Percentiles rank a stretch among this genome's conserved stretches.
phyloP scores from a whole-genome alignment of 2,113 vertebrate species.

The Laticauda colubrina region DNA sequence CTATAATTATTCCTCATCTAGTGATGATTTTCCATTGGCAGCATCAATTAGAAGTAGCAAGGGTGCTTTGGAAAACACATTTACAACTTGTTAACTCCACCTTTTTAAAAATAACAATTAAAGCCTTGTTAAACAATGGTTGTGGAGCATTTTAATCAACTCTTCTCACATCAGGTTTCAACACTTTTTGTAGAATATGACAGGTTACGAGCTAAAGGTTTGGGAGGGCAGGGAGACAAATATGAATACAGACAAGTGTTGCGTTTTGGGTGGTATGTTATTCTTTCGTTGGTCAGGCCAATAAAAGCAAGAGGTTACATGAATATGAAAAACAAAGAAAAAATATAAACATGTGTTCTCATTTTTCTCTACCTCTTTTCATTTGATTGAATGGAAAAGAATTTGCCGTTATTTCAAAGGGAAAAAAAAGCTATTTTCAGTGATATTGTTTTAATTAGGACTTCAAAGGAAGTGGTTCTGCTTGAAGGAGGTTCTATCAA shows the following conservation, averaged over 20 bases:
- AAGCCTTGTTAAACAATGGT: conserved; percentile 33
- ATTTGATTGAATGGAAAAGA: background rate
- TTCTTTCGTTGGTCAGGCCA: background rate
- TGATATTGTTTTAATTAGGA: background rate
- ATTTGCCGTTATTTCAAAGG: background rate
- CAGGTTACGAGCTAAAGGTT: background rate
- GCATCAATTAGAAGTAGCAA: conserved; percentile 34
- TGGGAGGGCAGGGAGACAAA: background rate
- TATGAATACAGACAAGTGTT: fast-evolving
- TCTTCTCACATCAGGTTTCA: background rate
- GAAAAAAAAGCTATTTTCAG: background rate
- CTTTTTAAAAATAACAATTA: conserved; percentile 33
- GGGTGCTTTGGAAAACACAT: conserved; percentile 26
- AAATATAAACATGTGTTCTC: background rate
- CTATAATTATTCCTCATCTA: conserved; percentile 31
- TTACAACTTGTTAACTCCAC: conserved; percentile 34
- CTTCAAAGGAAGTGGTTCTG: background rate
- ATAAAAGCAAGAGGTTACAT: background rate
- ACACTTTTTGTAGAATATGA: background rate
- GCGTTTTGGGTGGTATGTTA: background rate
- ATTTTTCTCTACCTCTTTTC: background rate
- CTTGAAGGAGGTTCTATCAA: background rate
- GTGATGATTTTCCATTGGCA: conserved; percentile 43
- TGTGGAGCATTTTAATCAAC: background rate
- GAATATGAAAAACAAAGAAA: background rate